Evolutionary conservation across 92 coral and sea anemone genomes (phyloP), one percentile per base, ranked within the genome.

Genomic region (Anthopleura xanthogrammica): DNA sequence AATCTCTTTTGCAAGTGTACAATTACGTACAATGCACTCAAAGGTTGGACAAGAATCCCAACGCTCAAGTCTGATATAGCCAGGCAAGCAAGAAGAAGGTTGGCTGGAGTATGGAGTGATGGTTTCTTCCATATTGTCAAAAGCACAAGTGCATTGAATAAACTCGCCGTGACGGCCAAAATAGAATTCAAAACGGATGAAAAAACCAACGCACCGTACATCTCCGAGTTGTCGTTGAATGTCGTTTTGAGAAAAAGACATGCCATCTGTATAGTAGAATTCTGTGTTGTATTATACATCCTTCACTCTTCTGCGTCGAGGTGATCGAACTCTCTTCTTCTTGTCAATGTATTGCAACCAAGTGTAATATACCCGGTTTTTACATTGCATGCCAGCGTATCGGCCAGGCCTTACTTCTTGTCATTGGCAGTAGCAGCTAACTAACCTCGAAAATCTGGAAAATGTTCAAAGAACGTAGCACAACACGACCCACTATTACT

Each of bases 111-210:
- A 77, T 29, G 80, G 10, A 46, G 64, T 9, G 62, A 77, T 5
- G 60, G 16, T 52, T 46, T 77, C 50, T 52, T 77, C 65, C 80
- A 77, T 48, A 77, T 9, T 17, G 80, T 77, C 64, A 77, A 8
- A 16, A 77, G 80, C 7, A 77, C 80, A 13, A 52, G 58, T 29
- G 46, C 24, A 16, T 77, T 77, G 80, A 77, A 77, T 24, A 29
- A 29, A 29, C 65, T 77, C 50, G 80, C 80, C 41, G 64, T 77
- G 16, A 29, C 7, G 64, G 80, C 80, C 50, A 74, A 41, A 46
- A 74, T 41, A 5, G 52, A 41, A 7, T 41, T 40, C 52, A 74
- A 40, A 74, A 74, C 7, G n/a, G 52, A 41, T 5, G 77, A 40
- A 24, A 46, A 74, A 41, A 74, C 52, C 22, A 74, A 20, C 12